Evolutionary conservation across 1,140 invertebrate genomes (phyloP).

Genomic region (Aphelinus atriplicis): DNA sequence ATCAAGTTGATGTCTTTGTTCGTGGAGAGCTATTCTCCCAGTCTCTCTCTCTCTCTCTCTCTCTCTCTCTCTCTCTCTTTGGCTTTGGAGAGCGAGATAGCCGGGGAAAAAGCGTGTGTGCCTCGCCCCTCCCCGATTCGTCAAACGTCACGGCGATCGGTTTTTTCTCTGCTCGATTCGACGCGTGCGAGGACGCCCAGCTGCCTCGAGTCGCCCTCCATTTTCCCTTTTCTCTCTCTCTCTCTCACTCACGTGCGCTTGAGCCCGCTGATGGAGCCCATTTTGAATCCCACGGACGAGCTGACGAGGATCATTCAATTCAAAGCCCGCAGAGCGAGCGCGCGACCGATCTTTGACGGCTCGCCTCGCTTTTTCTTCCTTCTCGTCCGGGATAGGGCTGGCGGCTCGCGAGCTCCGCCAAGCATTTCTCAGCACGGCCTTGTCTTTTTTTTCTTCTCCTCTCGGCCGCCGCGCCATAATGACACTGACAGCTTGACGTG

Average conservation of each 20-base stretch:
- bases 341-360: conserved; percentile 43
- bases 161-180: conserved; percentile 47
- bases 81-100: conserved; percentile 39
- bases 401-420: neutral
- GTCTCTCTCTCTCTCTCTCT: neutral
- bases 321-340: conserved; percentile 44
- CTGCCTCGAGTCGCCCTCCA: conserved; percentile 50
- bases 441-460: conserved; percentile 10
- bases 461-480: conserved; percentile 4
- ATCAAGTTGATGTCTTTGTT: conserved; percentile 62
- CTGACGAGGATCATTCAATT: conserved; percentile 55
- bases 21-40: conserved; percentile 41
- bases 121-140: conserved; percentile 46
- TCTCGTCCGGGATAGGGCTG: neutral
- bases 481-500: conserved; percentile 36
- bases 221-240: conserved; percentile 32
- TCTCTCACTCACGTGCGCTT: conserved; percentile 1
- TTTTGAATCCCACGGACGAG: conserved; percentile 52
- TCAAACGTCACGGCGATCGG: conserved; percentile 59
- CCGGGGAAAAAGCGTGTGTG: conserved; percentile 45
- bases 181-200: conserved; percentile 48
- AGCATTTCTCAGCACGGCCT: conserved; percentile 22
- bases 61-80: neutral
- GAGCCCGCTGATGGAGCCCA: conserved; percentile 48
- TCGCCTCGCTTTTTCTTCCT: conserved; percentile 28